Base-by-base conservation (phyloP, 1,140 invertebrate species). In the Anastatus disparis region DNA sequence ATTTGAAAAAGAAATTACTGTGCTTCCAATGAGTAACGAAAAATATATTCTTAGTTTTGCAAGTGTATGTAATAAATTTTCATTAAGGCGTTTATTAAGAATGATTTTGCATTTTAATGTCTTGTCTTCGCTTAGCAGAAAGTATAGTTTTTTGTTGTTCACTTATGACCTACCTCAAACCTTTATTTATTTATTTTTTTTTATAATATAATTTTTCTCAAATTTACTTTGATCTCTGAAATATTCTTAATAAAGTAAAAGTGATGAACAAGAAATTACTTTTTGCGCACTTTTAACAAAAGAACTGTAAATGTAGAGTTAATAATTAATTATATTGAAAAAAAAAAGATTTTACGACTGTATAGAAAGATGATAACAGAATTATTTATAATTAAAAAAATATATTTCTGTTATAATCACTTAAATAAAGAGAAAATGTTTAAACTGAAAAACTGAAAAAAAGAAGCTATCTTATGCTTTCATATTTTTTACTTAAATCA, bases 11-110 rank as follows among this genome's bases (percentile, higher is more conserved):
- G 31, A 38, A 40, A 53, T 64, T 52, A n/a, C 1, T 35, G 42
- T 50, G 20, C 42, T 59, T 59, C 55, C 22, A 59, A 68, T 59
- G 29, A 68, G 26, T 31, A 59, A 38, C 29, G 50, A 55, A 44
- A 24, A 55, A 17, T 17, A 9, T 40, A 68, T 9, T n/a, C n/a
- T 48, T 58, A 58, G 0, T 24, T 67, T 26, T 29, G 26, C 20
- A 58, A 46, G 15, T 46, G 17, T 24, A 67, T 8, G n/a, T 58
- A 40, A 46, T 9, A 48, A 24, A 26, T 50, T 59, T n/a, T 20
- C 20, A 48, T 44, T 20, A 7, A 35, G 17, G 9, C 38, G 1
- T 24, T 3, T 3, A 10, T 22, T 22, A 17, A 15, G 52, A 42
- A 59, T 50, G 15, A 53, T 53, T 61, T 61, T 35, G 9, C n/a